Base-by-base conservation (phyloP, 1,140 invertebrate species). In the Drosophila pseudoananassae region DNA sequence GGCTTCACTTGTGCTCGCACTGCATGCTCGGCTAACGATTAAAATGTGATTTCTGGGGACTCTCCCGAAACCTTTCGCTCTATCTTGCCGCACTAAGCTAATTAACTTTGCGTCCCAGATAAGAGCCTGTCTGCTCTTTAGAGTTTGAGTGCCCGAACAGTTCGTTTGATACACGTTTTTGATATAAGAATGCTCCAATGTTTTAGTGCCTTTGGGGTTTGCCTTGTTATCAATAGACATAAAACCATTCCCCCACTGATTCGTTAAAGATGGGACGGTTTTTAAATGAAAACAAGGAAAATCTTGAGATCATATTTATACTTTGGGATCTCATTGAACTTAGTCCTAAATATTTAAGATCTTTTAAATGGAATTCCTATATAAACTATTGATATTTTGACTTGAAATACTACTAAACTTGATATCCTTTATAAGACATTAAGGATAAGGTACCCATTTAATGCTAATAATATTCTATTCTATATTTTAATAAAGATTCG, bases 181-280 rank as follows among this genome's bases (percentile, higher is more conserved):
- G 83, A 82, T 88, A 83, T 15, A 82, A 87, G 59, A 47, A 15
- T 38, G 47, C 33, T 63, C 51, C 40, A 38, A 70, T 75, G 69
- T 77, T 78, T 76, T 71, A 82, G 61, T 64, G 64, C 8, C 7
- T 40, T 55, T 46, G n/a, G 17, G n/a, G 29, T 46, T 49, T 12
- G 40, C 14, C 14, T 8, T 8, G 7, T 46, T 46, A 46, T 46
- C 43, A 46, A 46, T 46, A 20, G 43, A 20, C 17, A 46, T 46
- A 46, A 46, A 46, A 10, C 17, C 9, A 14, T 20, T 23, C 17
- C 7, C 7, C 7, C 17, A 15, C 43, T 23, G 43, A 17, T 46
- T 46, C n/a, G 40, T 15, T 4, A 4, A 8, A 43, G 14, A n/a
- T 36, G 0, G 3, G 10, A 10, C 9, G 31, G 31, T 33, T n/a